Evolutionary conservation across 2,888 invertebrate genomes (phyloP).

Genomic region (Nymphalis polychloros): DNA sequence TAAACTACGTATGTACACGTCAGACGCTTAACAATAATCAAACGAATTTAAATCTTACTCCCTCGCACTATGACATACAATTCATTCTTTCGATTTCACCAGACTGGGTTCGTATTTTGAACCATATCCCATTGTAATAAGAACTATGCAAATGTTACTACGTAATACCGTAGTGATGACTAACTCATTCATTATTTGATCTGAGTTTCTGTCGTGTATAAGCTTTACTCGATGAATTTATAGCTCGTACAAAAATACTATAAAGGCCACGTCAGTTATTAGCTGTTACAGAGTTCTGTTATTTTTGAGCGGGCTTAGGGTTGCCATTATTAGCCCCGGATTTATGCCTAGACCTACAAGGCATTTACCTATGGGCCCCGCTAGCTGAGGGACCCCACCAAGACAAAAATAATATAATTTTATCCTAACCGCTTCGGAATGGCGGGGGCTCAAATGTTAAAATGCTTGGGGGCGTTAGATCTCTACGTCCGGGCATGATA

Average conservation of each 20-base stretch:
- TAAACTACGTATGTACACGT: slow-evolving; percentile 22
- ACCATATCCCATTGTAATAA: slow-evolving; percentile 12
- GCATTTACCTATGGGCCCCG: too few species aligned
- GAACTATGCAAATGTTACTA: not conserved
- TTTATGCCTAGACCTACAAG: too few species aligned
- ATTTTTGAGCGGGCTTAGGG: not conserved
- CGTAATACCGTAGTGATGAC: slow-evolving; percentile 9
- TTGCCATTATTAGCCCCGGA: too few species aligned
- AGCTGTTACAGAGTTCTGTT: slow-evolving; percentile 10
- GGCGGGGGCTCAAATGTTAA: too few species aligned
- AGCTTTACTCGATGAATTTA: slow-evolving; percentile 16
- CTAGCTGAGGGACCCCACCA: too few species aligned
- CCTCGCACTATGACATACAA: not conserved
- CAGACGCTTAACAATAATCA: not conserved
- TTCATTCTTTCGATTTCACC: not conserved
- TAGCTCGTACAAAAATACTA: slow-evolving; percentile 11
- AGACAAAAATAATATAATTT: too few species aligned
- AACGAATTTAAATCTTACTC: slow-evolving; percentile 12
- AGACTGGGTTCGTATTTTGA: not conserved
- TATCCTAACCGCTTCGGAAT: too few species aligned
- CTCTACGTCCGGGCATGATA: too few species aligned
- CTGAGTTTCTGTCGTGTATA: slow-evolving; percentile 12
- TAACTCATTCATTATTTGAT: slow-evolving; percentile 29
- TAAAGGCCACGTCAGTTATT: slow-evolving; percentile 2
- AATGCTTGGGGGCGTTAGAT: too few species aligned